Evolutionary conservation across 2,888 invertebrate species (phyloP).

Genomic region (Gnatocerus cornutus): DNA sequence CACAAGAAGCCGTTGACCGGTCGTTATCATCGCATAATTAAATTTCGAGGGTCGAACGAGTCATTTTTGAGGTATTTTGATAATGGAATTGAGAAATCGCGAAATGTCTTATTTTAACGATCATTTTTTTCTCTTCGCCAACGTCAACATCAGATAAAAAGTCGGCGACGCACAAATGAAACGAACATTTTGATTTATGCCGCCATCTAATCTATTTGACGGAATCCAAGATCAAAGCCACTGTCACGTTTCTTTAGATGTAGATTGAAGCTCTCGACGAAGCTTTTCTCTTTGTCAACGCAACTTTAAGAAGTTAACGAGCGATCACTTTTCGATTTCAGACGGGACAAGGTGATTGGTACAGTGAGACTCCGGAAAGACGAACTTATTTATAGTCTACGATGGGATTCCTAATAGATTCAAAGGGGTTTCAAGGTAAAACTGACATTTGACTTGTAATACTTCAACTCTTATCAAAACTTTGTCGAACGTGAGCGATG

Average conservation of each 20-base stretch:
- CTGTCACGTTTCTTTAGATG: conserved; percentile 55
- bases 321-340: neutral
- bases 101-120: conserved; percentile 31
- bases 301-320: conserved; percentile 55
- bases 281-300: conserved; percentile 35
- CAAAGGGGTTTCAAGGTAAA: conserved; percentile 63
- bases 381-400: no score
- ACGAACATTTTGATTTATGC: conserved; percentile 51
- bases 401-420: no score
- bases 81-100: neutral
- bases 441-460: conserved; percentile 67
- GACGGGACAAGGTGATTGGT: neutral
- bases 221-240: conserved; percentile 54
- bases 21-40: conserved; percentile 70
- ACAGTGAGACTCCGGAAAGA: no score
- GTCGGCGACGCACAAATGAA: conserved; percentile 56
- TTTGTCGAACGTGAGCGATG: conserved; percentile 67
- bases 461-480: conserved; percentile 69
- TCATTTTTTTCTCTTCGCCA: conserved; percentile 37
- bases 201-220: conserved; percentile 44
- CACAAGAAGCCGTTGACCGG: conserved; percentile 59
- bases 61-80: conserved; percentile 3
- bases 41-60: conserved; percentile 60
- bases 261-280: conserved; percentile 23
- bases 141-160: conserved; percentile 42